Evolutionary conservation across 2,113 vertebrate species (phyloP), one percentile per base, ranked within the genome.

Genomic region (Charadrius vociferus): DNA sequence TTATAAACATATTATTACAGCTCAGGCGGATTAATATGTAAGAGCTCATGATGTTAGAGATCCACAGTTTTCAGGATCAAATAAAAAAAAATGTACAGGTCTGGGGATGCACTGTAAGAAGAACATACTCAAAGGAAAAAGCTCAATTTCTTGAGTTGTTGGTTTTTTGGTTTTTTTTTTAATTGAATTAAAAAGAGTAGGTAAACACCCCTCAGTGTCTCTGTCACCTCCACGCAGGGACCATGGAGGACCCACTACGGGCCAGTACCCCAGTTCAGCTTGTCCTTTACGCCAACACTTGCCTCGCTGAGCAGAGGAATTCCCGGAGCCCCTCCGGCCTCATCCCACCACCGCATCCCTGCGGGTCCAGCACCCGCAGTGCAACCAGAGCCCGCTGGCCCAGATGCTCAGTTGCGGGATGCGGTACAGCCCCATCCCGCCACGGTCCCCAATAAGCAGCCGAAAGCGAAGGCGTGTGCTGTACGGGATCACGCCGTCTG

Each of bases 371-470:
- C 63, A 50, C 67, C 59, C 3, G 1, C 11, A 8, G 34, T 4
- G 6, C 17, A 1, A 65, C 59, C 70, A 36, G 50, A 50, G 43
- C 37, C 55, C 22, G 3, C 65, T 16, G 58, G 37, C 30, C 16
- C 45, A 41, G 58, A 12, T 18, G 2, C 11, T 5, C n/a, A 0
- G 20, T 5, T 3, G 14, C 7, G 6, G 2, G 6, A 4, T 2
- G 7, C 6, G 9, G 12, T 5, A 18, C 53, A 27, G 45, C 43
- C 72, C 65, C 3, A 9, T 9, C 47, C 58, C 37, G 23, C 26
- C 43, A 21, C 14, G 0, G 7, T 68, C 43, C 59, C 43, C 63
- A 12, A 6, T 36, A 10, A 62, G 83, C 61, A 15, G 67, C 41
- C 3, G 34, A 16, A 45, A 71, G 79, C 6, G 9, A 68, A 63